Evolutionary conservation across 2,888 invertebrate genomes (phyloP).

Genomic region (Rotaria socialis): DNA sequence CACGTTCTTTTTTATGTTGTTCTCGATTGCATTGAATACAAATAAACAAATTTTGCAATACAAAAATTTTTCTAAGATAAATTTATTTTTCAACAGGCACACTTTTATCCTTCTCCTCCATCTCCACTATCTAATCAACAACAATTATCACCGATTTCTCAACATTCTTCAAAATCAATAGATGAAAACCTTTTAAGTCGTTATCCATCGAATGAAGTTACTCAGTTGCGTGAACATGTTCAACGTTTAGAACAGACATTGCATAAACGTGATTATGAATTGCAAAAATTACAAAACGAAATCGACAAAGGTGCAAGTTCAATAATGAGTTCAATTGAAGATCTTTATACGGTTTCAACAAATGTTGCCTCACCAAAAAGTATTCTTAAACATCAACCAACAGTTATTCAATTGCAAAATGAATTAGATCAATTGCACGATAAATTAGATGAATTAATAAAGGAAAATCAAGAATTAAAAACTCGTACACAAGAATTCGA

Average conservation of each 20-base stretch:
- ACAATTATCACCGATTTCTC: neutral
- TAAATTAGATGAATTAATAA: conserved; percentile 12
- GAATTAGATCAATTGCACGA: conserved; percentile 32
- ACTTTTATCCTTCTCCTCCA: neutral
- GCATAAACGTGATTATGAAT: conserved; percentile 32
- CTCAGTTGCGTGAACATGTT: conserved; percentile 12
- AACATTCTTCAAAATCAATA: neutral
- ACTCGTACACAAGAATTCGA: neutral
- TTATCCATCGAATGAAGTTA: neutral
- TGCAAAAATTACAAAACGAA: conserved; percentile 17
- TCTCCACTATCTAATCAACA: neutral
- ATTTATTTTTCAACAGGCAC: neutral
- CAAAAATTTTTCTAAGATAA: too few species aligned
- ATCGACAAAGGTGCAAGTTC: conserved; percentile 20
- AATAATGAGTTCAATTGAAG: conserved; percentile 34
- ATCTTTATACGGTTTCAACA: neutral
- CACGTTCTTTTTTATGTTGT: neutral
- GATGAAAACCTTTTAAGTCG: neutral
- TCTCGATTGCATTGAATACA: too few species aligned
- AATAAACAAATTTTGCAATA: too few species aligned
- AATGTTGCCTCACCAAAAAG: neutral
- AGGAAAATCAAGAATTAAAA: conserved; percentile 16
- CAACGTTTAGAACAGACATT: conserved; percentile 18
- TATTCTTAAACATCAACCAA: neutral
- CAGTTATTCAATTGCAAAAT: neutral